Conservation (phyloP, 2,113 vertebrate species). For the Isurus oxyrinchus region DNA sequence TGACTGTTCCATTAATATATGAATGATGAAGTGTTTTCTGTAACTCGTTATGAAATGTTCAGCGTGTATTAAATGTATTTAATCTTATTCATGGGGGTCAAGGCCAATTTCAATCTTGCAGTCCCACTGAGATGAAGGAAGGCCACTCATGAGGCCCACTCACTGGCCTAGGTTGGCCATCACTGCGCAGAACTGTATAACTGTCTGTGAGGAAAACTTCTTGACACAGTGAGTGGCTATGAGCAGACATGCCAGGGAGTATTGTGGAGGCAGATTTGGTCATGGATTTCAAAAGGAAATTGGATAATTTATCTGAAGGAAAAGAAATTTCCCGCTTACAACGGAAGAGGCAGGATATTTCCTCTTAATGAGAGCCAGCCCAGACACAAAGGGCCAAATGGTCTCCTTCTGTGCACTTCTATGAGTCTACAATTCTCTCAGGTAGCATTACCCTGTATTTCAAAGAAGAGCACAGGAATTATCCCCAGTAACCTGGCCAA, state of each 20-base stretch:
- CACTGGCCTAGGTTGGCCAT: too few species aligned
- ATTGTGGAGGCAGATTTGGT: not conserved
- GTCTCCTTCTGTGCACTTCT: not conserved
- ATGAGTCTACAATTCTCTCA: too few species aligned
- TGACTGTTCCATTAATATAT: too few species aligned
- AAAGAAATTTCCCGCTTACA: not conserved
- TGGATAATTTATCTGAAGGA: not conserved
- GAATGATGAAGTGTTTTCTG: too few species aligned
- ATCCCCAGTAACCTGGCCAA: not conserved
- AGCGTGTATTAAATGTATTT: too few species aligned
- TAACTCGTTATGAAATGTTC: too few species aligned
- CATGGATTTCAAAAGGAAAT: not conserved
- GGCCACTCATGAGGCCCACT: too few species aligned
- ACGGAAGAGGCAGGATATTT: not conserved
- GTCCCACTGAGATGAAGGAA: too few species aligned
- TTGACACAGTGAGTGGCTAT: not conserved
- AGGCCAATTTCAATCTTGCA: too few species aligned
- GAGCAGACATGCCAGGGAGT: not conserved
- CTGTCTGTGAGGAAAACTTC: not conserved
- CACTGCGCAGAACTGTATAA: too few species aligned
- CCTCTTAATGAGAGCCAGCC: not conserved
- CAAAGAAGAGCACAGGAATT: not conserved
- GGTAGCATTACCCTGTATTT: not conserved
- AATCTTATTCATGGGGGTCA: too few species aligned
- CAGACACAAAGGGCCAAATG: not conserved